Percentiles rank a stretch among this genome's conserved stretches.
Evolutionary conservation across 2,888 invertebrate genomes (phyloP).

Genomic region (Argyresthia goedartella): DNA sequence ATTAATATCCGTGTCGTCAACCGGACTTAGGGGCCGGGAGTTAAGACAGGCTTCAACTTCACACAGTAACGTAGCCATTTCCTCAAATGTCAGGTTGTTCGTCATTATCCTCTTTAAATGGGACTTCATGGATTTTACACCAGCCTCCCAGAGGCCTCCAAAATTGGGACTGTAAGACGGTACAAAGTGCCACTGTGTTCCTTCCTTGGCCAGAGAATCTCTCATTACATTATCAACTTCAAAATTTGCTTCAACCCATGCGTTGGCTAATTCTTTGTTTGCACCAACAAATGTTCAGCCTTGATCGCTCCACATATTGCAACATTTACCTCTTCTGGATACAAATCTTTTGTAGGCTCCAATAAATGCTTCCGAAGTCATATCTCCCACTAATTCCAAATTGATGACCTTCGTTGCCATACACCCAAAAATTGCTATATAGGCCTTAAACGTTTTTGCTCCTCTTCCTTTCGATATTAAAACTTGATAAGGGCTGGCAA

Average conservation of each 20-base stretch:
- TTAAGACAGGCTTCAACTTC: constrained; percentile 11
- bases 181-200: constrained; percentile 18
- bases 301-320: constrained; percentile 15
- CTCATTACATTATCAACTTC: constrained; percentile 4
- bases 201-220: constrained; percentile 4
- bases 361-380: constrained; percentile 19
- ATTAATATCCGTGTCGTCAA: background rate
- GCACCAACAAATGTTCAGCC: constrained; percentile 17
- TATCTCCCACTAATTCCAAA: constrained; percentile 22
- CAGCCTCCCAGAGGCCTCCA: constrained; percentile 18
- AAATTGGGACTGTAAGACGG: constrained; percentile 14
- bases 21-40: background rate
- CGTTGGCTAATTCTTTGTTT: constrained; percentile 8
- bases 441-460: no score
- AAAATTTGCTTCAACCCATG: constrained; percentile 1
- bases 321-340: constrained; percentile 15
- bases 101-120: constrained; percentile 12
- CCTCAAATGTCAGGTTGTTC: constrained; percentile 12
- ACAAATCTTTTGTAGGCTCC: constrained; percentile 17
- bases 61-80: constrained; percentile 7
- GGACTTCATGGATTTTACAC: constrained; percentile 15
- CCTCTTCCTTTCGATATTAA: constrained; percentile 16
- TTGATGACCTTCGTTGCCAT: constrained; percentile 21
- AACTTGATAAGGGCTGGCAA: constrained; percentile 17
- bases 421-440: constrained; percentile 13